Conservation (phyloP, 1,140 invertebrate species). For the Meteorus sp. region DNA sequence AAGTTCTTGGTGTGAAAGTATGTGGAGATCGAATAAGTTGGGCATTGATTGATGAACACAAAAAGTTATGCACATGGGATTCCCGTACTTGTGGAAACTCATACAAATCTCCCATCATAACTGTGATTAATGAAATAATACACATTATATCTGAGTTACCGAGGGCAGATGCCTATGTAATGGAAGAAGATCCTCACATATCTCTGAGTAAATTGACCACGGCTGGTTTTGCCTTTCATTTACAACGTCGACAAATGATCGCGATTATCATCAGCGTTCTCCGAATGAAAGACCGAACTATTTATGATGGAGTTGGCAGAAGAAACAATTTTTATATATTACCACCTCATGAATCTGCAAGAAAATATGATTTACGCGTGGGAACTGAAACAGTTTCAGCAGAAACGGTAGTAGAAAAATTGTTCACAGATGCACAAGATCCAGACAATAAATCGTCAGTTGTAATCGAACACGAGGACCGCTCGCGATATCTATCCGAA, state of each 20-base stretch:
- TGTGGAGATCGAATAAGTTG: constrained; percentile 22
- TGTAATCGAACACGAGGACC: no score
- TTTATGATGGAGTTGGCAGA: background rate
- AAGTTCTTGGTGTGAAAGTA: constrained; percentile 11
- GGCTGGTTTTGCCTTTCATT: constrained; percentile 6
- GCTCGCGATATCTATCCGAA: background rate
- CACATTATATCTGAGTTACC: constrained; percentile 4
- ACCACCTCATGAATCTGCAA: constrained; percentile 12
- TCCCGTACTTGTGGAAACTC: background rate
- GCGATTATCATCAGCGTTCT: constrained; percentile 16
- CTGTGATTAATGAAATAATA: constrained; percentile 9
- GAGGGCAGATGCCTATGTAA: constrained; percentile 23
- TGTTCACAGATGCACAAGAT: background rate
- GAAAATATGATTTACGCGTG: constrained; percentile 17
- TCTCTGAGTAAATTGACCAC: constrained; percentile 21
- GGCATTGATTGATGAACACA: constrained; percentile 8
- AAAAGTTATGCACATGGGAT: constrained; percentile 20
- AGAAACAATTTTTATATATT: constrained; percentile 23
- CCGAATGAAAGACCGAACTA: background rate
- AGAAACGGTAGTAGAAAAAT: background rate
- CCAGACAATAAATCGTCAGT: background rate
- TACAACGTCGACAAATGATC: constrained; percentile 27
- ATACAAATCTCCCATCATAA: constrained; percentile 3
- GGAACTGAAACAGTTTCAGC: constrained; percentile 23
- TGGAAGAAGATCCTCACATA: constrained; percentile 21